These are phyloP conservation scores for Hestina assimilis DNA, from an alignment of 1,140 invertebrate genomes.

Conservation along the genomic window DNA sequence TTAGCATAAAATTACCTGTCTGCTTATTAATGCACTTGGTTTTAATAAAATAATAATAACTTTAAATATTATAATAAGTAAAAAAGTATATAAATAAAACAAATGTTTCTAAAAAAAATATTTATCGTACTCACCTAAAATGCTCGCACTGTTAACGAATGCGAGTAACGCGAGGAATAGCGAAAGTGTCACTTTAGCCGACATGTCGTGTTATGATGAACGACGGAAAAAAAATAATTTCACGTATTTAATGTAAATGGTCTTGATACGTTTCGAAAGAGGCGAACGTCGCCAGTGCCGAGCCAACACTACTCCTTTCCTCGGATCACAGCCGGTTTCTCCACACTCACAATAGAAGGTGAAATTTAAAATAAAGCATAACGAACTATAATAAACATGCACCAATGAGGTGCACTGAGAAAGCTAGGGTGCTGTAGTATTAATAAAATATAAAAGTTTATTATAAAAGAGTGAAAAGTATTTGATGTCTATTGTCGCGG, in stretches of 20 bases:
- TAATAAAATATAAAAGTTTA: no score
- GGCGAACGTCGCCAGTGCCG: slow-evolving; percentile 54
- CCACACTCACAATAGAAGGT: slow-evolving; percentile 74
- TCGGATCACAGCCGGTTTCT: slow-evolving; percentile 64
- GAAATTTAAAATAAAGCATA: slow-evolving; percentile 76
- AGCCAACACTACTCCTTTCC: slow-evolving; percentile 61
- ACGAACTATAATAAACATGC: slow-evolving; percentile 65
- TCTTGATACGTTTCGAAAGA: slow-evolving; percentile 25
- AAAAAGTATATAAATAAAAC: neutral
- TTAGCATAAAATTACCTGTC: no score
- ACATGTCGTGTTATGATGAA: slow-evolving; percentile 40
- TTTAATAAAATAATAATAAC: no score
- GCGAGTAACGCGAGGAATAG: slow-evolving; percentile 43
- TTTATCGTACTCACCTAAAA: slow-evolving; percentile 60
- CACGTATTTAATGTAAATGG: slow-evolving; percentile 28
- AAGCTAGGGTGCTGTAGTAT: slow-evolving; percentile 36
- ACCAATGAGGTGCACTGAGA: slow-evolving; percentile 66
- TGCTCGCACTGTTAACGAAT: slow-evolving; percentile 44
- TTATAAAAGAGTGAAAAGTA: no score
- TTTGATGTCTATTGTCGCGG: no score
- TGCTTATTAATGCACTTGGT: no score
- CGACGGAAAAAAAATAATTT: slow-evolving; percentile 27
- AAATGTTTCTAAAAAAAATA: neutral
- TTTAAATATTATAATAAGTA: no score
- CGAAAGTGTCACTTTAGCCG: slow-evolving; percentile 58